Conservation (phyloP, 23 tunicate genomes). For the Halocynthia aurantium region DNA sequence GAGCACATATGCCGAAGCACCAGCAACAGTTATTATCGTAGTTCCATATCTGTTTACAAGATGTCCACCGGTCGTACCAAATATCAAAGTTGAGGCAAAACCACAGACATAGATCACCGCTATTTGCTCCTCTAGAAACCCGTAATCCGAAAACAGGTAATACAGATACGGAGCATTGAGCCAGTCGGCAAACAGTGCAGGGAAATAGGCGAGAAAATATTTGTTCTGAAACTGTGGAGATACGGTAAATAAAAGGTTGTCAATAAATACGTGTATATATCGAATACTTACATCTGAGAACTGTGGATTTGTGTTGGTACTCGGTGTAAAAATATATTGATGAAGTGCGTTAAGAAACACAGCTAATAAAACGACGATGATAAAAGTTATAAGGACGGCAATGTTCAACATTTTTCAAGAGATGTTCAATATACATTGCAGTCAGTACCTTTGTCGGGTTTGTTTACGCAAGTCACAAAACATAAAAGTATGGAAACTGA, state of each 20-base stretch:
- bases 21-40: slow-evolving; percentile 20
- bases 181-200: slow-evolving; percentile 89
- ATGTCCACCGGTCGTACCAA: slow-evolving; percentile 37
- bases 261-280: not conserved
- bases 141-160: slow-evolving; percentile 67
- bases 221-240: slow-evolving; percentile 54
- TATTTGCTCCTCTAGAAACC: slow-evolving; percentile 88
- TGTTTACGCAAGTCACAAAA: too few species aligned
- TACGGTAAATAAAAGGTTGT: not conserved
- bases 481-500: too few species aligned
- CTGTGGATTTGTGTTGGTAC: slow-evolving; percentile 86
- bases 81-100: slow-evolving; percentile 47
- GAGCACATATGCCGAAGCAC: slow-evolving; percentile 46
- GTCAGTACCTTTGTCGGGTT: too few species aligned
- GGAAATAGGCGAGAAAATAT: slow-evolving; percentile 53
- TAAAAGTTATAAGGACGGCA: slow-evolving; percentile 45
- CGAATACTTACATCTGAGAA: slow-evolving; percentile 28
- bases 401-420: slow-evolving; percentile 35
- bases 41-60: slow-evolving; percentile 34
- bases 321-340: slow-evolving; percentile 19
- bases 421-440: too few species aligned
- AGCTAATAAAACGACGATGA: slow-evolving; percentile 8
- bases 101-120: slow-evolving; percentile 94
- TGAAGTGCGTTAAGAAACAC: slow-evolving; percentile 21
- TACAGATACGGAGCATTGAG: slow-evolving; percentile 95